Evolutionary conservation across 2,797 vertebrate genomes (phyloP).

Genomic region (Eupleurogrammus muticus): DNA sequence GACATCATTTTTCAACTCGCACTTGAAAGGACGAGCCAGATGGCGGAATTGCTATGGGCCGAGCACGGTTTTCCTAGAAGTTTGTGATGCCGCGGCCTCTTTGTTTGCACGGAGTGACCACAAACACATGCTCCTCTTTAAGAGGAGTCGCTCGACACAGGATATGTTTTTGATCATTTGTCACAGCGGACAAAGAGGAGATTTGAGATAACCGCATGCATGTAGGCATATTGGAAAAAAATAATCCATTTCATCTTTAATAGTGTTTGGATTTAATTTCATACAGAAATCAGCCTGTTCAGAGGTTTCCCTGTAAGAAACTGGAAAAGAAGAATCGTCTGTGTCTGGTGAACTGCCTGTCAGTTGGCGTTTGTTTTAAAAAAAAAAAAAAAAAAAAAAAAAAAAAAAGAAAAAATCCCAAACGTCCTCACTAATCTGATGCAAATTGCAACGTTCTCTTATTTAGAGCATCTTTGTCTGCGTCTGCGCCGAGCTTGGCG

Average conservation of each 20-base stretch:
- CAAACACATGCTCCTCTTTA: conserved; percentile 74
- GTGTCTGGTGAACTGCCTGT: conserved; percentile 29
- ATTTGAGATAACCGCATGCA: conserved; percentile 50
- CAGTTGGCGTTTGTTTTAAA: neutral
- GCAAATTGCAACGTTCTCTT: conserved; percentile 15
- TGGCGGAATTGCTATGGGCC: conserved; percentile 54
- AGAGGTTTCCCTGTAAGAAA: conserved; percentile 4
- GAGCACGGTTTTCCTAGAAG: conserved; percentile 54
- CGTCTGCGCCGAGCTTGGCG: conserved; percentile 20
- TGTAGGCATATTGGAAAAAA: conserved; percentile 43
- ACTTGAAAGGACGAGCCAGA: conserved; percentile 67
- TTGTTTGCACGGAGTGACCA: conserved; percentile 66
- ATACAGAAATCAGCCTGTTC: conserved; percentile 9
- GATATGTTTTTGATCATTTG: conserved; percentile 65
- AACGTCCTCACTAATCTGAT: conserved; percentile 5
- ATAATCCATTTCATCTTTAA: conserved; percentile 52
- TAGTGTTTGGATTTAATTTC: conserved; percentile 33
- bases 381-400: too few species aligned
- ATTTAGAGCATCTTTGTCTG: conserved; percentile 30
- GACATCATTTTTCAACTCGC: conserved; percentile 55
- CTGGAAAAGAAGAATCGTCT: conserved; percentile 19
- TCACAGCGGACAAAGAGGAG: conserved; percentile 50
- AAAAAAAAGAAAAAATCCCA: neutral
- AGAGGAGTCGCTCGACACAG: conserved; percentile 34
- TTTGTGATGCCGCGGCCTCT: conserved; percentile 32